phyloP scores from a whole-genome alignment of 2,888 invertebrate genomes.

The Cataglyphis rosenhaueri region DNA sequence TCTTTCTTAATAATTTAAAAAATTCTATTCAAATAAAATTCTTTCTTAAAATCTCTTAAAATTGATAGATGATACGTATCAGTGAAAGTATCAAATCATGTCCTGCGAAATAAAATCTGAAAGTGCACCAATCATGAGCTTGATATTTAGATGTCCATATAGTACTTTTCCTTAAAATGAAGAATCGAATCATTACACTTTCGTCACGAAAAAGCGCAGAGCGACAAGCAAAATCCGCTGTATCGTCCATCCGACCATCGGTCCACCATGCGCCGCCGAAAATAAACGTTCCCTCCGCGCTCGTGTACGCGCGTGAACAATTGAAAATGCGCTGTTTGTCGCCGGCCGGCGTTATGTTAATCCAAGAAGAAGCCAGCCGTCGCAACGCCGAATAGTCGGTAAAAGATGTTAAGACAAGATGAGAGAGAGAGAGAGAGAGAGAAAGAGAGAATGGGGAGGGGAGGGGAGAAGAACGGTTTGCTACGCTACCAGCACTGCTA shows the following conservation, averaged over 20 bases:
- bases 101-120: not conserved
- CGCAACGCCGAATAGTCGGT: slow-evolving; percentile 23
- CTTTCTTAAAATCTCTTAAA: slow-evolving; percentile 2
- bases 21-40: no score
- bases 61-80: not conserved
- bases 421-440: slow-evolving; percentile 20
- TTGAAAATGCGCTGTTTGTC: slow-evolving; percentile 70
- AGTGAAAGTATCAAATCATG: not conserved
- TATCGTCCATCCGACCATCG: slow-evolving; percentile 43
- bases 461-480: slow-evolving; percentile 67
- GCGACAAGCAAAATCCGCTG: slow-evolving; percentile 20
- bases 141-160: no score
- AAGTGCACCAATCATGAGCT: not conserved
- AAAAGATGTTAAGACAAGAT: slow-evolving; percentile 16
- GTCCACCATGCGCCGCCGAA: slow-evolving; percentile 38
- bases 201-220: slow-evolving; percentile 1
- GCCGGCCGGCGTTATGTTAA: slow-evolving; percentile 64
- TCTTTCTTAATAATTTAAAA: no score
- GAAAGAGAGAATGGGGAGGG: slow-evolving; percentile 34
- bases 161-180: not conserved
- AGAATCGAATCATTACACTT: slow-evolving; percentile 6
- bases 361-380: slow-evolving; percentile 63
- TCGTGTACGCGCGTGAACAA: slow-evolving; percentile 56
- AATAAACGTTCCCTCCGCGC: slow-evolving; percentile 45
- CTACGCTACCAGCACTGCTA: slow-evolving; percentile 78